Base-by-base conservation (phyloP, 2,888 invertebrate species). In the Sabatieria punctata region DNA sequence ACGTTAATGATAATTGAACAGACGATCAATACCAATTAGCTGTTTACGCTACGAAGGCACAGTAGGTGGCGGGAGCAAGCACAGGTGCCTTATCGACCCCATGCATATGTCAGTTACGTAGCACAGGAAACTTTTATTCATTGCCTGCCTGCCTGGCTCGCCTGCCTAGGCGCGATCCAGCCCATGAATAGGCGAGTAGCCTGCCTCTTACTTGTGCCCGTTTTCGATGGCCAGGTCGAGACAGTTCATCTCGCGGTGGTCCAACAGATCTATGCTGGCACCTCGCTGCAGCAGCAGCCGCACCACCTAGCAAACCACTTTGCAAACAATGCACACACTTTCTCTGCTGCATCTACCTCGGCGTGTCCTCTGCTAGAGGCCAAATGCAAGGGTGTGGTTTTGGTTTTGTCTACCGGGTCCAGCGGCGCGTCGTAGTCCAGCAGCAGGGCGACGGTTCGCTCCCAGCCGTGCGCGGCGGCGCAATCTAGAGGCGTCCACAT, bases 401-500 rank as follows among this genome's bases (percentile, higher is more conserved):
- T 54, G 15, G 44, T 25, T 22, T 51, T 48, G 24, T 19, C 18
- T 22, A 61, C 59, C 4, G 68, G 64, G 54, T 70, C 67, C 6
- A 70, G 60, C n/a, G 65, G 65, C 4, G 65, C 61, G 46, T 66
- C 68, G 48, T 60, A 57, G 43, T 68, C 65, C 35, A 70, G 52
- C 21, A 70, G 55, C 25, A 64, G 54, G 40, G 56, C 55, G 22
- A 60, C 61, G 13, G 64, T 63, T 33, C 65, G 65, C 30, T 58
- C 54, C 63, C 64, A 65, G 13, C 69, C 70, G 45, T 61, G 58
- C 15, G 66, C 63, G 8, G 70, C 68, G 6, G 71, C 70, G 57
- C 68, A 66, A 55, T 69, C 68, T 13, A 71, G 60, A 18, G 71
- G 66, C 1, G 71, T 71, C 68, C 70, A 69, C 48, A 66, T 55